A percentile compares a stretch with the other conserved stretches of the same genome.
Conservation (phyloP, 2,888 invertebrate species). For the Apotomis turbidana region DNA sequence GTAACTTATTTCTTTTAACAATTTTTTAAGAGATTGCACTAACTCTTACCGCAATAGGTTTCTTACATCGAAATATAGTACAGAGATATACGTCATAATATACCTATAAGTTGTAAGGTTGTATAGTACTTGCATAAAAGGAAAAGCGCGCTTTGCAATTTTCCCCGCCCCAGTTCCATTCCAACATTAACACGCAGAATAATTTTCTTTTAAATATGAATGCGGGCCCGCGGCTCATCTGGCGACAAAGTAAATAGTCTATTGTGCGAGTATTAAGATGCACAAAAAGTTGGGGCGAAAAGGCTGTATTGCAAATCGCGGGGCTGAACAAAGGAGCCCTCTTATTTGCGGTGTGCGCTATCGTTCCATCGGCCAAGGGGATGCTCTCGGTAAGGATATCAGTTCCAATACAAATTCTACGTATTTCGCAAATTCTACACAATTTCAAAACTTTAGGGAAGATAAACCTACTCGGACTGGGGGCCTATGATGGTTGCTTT, state of each 20-base stretch:
- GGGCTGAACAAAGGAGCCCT: conserved; percentile 67
- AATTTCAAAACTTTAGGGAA: no score
- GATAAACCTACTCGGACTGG: no score
- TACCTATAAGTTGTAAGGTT: no score
- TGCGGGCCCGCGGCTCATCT: conserved; percentile 31
- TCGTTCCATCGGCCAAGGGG: conserved; percentile 60
- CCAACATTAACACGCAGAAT: conserved; percentile 25
- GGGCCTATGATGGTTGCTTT: no score
- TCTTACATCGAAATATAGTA: no score
- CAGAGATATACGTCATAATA: no score
- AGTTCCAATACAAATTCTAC: conserved; percentile 44
- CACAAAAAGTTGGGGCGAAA: conserved; percentile 55
- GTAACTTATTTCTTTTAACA: no score
- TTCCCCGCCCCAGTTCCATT: conserved; percentile 23
- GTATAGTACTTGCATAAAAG: conserved; percentile 18
- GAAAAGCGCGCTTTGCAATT: background rate
- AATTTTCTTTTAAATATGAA: conserved; percentile 40
- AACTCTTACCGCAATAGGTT: no score
- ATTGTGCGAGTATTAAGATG: conserved; percentile 69
- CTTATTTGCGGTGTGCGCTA: conserved; percentile 77
- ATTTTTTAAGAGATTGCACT: no score
- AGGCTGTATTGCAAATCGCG: conserved; percentile 66
- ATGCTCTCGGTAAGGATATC: conserved; percentile 44
- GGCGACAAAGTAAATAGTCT: conserved; percentile 37
- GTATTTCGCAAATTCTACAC: background rate